phyloP scores from a whole-genome alignment of 2,113 vertebrate species.

The Nipponia nippon region DNA sequence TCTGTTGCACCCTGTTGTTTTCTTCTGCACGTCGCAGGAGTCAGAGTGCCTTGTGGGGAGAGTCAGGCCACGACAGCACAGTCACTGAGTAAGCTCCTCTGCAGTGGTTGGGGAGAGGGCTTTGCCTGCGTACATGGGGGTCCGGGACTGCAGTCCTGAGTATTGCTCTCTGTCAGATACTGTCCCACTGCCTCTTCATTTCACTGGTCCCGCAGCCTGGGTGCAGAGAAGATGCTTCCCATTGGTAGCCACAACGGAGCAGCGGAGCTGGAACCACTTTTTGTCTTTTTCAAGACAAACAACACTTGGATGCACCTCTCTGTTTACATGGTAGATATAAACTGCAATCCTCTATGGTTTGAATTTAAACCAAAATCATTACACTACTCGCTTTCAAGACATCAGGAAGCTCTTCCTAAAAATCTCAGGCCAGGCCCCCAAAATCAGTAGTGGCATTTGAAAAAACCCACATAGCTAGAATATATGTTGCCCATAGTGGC shows the following conservation, averaged over 20 bases:
- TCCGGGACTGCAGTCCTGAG: background rate
- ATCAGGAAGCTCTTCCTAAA: background rate
- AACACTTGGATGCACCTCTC: background rate
- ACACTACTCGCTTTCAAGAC: background rate
- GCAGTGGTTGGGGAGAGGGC: background rate
- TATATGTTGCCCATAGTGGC: background rate
- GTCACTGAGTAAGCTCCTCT: background rate
- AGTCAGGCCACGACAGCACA: background rate
- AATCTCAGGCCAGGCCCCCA: background rate
- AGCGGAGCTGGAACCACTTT: background rate
- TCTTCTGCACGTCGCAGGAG: background rate
- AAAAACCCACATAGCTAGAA: background rate
- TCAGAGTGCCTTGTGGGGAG: background rate
- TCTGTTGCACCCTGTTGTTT: background rate
- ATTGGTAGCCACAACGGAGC: background rate
- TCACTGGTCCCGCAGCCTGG: background rate
- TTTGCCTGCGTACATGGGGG: rapidly evolving
- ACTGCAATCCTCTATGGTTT: background rate
- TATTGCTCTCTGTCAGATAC: background rate
- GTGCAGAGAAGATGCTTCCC: background rate
- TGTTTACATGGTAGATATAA: background rate
- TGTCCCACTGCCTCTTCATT: background rate
- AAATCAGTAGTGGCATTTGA: background rate
- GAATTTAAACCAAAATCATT: background rate
- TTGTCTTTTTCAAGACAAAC: background rate